Evolutionary conservation across 2,888 invertebrate species (phyloP).

Genomic region (Cryptocephalus moraei): DNA sequence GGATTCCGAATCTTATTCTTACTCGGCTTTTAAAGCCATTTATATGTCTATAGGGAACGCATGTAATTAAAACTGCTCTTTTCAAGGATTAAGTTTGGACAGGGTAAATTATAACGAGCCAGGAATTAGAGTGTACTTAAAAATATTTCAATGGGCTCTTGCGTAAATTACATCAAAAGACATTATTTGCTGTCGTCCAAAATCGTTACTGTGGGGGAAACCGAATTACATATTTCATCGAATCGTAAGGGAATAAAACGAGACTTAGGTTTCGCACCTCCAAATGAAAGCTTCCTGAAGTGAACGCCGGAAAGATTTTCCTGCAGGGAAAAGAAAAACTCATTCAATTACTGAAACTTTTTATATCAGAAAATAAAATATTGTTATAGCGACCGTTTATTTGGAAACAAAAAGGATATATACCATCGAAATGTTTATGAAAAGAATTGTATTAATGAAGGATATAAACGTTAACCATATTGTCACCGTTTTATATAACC

Average conservation of each 20-base stretch:
- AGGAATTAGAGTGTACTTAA: conserved; percentile 29
- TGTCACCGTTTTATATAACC: conserved; percentile 26
- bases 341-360: conserved; percentile 16
- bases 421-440: conserved; percentile 28
- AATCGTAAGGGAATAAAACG: no score
- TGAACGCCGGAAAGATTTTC: no score
- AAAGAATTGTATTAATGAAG: conserved; percentile 32
- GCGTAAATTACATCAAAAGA: conserved; percentile 9
- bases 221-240: no score
- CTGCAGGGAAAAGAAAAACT: no score
- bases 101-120: conserved; percentile 32
- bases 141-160: conserved; percentile 27
- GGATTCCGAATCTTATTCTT: neutral
- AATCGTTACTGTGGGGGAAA: no score
- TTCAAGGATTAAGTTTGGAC: conserved; percentile 34
- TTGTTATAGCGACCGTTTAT: conserved; percentile 27
- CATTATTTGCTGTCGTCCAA: conserved; percentile 4
- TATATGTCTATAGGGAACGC: conserved; percentile 31
- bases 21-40: conserved; percentile 22
- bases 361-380: conserved; percentile 29
- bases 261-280: no score
- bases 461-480: conserved; percentile 24
- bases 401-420: conserved; percentile 26
- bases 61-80: conserved; percentile 37
- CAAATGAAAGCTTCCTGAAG: no score